Base-by-base conservation (phyloP, 2,888 invertebrate species). In the Zhuqinia jingwanae region DNA sequence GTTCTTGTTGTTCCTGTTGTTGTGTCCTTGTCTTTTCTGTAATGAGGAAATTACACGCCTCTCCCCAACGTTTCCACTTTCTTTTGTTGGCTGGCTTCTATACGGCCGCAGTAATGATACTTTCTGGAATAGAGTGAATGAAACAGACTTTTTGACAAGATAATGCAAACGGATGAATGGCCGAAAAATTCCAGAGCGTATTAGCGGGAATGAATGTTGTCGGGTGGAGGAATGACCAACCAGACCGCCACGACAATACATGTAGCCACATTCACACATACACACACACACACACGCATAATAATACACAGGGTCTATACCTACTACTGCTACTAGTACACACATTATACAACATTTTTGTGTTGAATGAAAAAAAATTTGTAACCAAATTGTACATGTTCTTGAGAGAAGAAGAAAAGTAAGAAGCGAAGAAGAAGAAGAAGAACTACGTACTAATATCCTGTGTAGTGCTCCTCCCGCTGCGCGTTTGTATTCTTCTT, bases 101-200 rank as follows among this genome's bases (percentile, higher is more conserved):
- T 20, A 68, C 58, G 79, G 30, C 53, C 53, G 30, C 68, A 47
- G 45, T 50, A 65, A 79, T 50, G 65, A 65, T 47, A 47, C 53
- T 53, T 53, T 20, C 30, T 45, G 65, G 65, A 79, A 79, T 45
- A 50, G 45, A 68, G 53, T 79, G 68, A 79, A 79, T 68, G 79
- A 53, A 68, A 53, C 36, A 53, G 53, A 68, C 79, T 73, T 81
- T 81, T 81, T 73, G 70, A 81, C 81, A 81, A 81, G 81, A 81
- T 79, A 79, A 79, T 79, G 68, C 79, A 79, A 68, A 53, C 27
- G 79, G 56, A 79, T 82, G 82, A 73, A 82, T 82, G 75, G 75
- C 13, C 75, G 75, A 75, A 60, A n/a, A 53, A 82, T 45, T 63
- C 75, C 63, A 63, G 58, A 73, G 75, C 73, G 60, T 63, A 75